Evolutionary conservation across 2,888 invertebrate genomes (phyloP).

Genomic region (Lordiphosa fenestrarum): DNA sequence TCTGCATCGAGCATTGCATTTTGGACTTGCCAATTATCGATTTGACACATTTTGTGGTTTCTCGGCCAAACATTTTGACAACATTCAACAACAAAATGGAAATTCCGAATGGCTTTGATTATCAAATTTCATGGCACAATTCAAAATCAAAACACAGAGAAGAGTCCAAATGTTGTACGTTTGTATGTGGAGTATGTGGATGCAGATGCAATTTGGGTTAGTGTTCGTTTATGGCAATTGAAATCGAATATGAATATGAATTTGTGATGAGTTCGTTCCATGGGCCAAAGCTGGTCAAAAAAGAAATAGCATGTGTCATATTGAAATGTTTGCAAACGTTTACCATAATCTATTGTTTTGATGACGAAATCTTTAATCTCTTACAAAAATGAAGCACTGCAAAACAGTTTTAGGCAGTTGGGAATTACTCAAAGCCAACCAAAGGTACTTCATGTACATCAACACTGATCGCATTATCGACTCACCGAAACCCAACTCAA

Average conservation of each 20-base stretch:
- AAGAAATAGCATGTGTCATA: no score
- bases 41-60: slow-evolving; percentile 61
- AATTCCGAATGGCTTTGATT: slow-evolving; percentile 36
- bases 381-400: no score
- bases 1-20: slow-evolving; percentile 3
- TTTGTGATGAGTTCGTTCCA: no score
- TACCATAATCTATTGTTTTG: no score
- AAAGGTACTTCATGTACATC: slow-evolving; percentile 34
- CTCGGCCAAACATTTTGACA: slow-evolving; percentile 56
- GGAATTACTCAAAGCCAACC: neutral
- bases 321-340: no score
- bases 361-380: no score
- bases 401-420: no score
- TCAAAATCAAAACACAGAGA: no score
- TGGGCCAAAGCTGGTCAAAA: no score
- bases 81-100: slow-evolving; percentile 12
- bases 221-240: neutral
- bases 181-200: no score
- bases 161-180: no score
- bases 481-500: slow-evolving; percentile 16
- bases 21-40: slow-evolving; percentile 56
- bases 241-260: no score
- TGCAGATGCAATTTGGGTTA: slow-evolving; percentile 16
- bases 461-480: slow-evolving; percentile 38
- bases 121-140: slow-evolving; percentile 28